A percentile compares a stretch with the other conserved stretches of the same genome.
These are phyloP conservation scores for Fopius arisanus DNA, from an alignment of 1,140 invertebrate species.

Conservation along the genomic window DNA sequence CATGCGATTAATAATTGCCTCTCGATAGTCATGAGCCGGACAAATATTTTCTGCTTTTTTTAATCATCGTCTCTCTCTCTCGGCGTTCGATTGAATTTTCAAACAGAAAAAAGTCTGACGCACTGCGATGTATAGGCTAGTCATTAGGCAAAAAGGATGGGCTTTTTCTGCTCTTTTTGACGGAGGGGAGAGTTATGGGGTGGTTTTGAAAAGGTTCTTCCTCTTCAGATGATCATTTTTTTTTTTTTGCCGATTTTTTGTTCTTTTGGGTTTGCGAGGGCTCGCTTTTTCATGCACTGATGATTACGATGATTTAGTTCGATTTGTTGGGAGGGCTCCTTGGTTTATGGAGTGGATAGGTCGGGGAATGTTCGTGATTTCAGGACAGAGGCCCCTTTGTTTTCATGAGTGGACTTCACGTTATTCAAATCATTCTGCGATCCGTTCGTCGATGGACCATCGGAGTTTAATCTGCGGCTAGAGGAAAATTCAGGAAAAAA, in stretches of 20 bases:
- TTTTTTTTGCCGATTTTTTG: conserved; percentile 15
- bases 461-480: no score
- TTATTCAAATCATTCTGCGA: conserved; percentile 44
- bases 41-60: neutral
- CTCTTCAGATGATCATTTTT: conserved; percentile 12
- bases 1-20: conserved; percentile 2
- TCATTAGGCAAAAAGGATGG: conserved; percentile 31
- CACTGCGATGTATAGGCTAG: neutral
- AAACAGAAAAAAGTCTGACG: neutral
- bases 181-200: neutral
- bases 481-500: no score
- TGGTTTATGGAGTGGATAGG: conserved; percentile 44
- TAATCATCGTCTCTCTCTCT: no score
- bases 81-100: neutral
- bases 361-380: conserved; percentile 42
- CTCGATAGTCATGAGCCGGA: neutral
- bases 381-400: conserved; percentile 56
- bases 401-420: conserved; percentile 51
- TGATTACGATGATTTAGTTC: conserved; percentile 17
- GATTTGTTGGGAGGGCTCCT: conserved; percentile 33
- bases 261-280: neutral
- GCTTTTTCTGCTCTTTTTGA: conserved; percentile 14
- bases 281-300: conserved; percentile 18
- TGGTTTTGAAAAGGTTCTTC: conserved; percentile 15
- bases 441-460: neutral